These are phyloP conservation scores for Meta bourneti DNA, from an alignment of 2,888 invertebrate genomes.

Conservation along the genomic window DNA sequence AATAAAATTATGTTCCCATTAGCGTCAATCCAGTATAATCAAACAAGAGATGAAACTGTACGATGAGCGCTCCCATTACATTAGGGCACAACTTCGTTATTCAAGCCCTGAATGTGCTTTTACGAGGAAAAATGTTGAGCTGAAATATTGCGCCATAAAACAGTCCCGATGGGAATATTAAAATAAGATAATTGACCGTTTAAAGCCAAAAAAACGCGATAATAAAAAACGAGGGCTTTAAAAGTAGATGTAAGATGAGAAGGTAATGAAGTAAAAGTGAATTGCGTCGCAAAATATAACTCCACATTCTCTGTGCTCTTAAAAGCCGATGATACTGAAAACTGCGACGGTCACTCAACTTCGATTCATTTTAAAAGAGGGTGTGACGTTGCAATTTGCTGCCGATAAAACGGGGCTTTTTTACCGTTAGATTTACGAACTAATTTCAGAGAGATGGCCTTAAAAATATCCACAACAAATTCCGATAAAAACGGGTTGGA, in stretches of 20 bases:
- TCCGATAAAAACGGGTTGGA: not conserved
- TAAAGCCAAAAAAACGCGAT: conserved; percentile 58
- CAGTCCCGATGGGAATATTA: conserved; percentile 66
- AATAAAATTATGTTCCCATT: conserved; percentile 52
- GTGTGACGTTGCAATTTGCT: conserved; percentile 4
- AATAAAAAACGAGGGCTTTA: conserved; percentile 34
- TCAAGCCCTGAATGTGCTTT: conserved; percentile 34
- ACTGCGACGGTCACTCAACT: conserved; percentile 45
- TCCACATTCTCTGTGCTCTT: conserved; percentile 52
- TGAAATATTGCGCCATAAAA: conserved; percentile 71
- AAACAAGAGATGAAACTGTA: conserved; percentile 40
- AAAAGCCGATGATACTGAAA: conserved; percentile 61
- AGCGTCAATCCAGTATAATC: conserved; percentile 54
- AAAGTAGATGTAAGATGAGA: conserved; percentile 51
- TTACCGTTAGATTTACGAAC: not conserved
- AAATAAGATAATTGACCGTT: conserved; percentile 73
- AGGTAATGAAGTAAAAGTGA: conserved; percentile 69
- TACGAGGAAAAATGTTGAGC: conserved; percentile 46
- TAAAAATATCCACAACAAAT: not conserved
- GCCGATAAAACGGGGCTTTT: conserved; percentile 34
- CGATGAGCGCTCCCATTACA: conserved; percentile 34
- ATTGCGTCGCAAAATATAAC: conserved; percentile 54
- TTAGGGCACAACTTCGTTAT: not conserved
- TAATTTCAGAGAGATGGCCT: not conserved
- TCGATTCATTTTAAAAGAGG: conserved; percentile 39